Evolutionary conservation across 2,113 vertebrate species (phyloP), one percentile per base, ranked within the genome.

Genomic region (Cranoglanis bouderius): DNA sequence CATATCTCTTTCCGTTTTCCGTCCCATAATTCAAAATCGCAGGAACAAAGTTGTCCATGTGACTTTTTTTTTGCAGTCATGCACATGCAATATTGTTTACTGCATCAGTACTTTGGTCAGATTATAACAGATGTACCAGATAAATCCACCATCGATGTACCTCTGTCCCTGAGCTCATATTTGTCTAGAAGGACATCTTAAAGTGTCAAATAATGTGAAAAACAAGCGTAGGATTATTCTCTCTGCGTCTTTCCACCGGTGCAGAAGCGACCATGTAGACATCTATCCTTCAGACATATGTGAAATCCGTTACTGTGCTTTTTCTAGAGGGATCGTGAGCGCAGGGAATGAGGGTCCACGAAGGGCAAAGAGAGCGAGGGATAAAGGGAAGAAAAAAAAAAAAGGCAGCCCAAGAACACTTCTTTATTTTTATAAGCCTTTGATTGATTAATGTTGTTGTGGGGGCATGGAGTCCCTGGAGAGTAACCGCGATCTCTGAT

Each of bases 361-460:
- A 57, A 89, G 51, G 63, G 43, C 53, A 84, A 83, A 72, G 29
- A 46, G 61, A 55, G 10, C 12, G 32, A 61, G 19, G 85, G 43
- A 51, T 84, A 53, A 87, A 90, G 90, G 94, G 93, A 94, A 95
- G 92, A 92, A 57, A 93, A 95, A 93, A 92, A 57, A 93, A 95
- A 93, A 94, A 89, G 90, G 90, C 92, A 90, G 83, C 86, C 78
- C 86, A 61, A 46, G 87, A 83, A 83, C 67, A 77, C 91, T 21
- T 49, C 29, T 80, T 92, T 91, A 89, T 92, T 91, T 92, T 90
- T 91, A 92, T 92, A 90, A 92, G 90, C 83, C 43, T 85, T 67
- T 93, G 95, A 95, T 96, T 94, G 96, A 95, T 94, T 95, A 95
- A 95, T 95, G 96, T 96, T 95, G 94, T 95, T 95, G 94, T 94